These are phyloP conservation scores for Lophochroa leadbeateri DNA, from an alignment of 2,113 vertebrate genomes.

Conservation along the genomic window DNA sequence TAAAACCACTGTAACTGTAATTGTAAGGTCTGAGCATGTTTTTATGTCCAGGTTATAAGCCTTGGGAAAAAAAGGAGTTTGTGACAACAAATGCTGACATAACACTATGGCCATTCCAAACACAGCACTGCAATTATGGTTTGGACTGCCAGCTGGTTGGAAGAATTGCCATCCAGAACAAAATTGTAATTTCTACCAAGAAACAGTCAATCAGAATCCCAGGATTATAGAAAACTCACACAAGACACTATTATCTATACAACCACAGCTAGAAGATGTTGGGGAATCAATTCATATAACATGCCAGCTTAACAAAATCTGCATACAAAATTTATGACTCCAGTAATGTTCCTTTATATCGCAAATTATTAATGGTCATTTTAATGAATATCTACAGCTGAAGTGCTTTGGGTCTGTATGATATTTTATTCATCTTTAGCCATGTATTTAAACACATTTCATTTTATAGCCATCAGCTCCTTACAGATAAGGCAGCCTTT, in stretches of 20 bases:
- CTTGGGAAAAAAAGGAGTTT: background rate
- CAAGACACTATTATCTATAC: conserved; percentile 77
- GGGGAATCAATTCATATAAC: conserved; percentile 81
- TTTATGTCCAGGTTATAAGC: background rate
- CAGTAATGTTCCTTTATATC: conserved; percentile 82
- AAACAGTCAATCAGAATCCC: conserved; percentile 73
- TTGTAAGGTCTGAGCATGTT: background rate
- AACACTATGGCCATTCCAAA: conserved; percentile 24
- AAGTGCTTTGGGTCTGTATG: conserved; percentile 75
- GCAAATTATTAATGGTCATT: conserved; percentile 85
- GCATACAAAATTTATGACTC: conserved; percentile 85
- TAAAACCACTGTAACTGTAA: background rate
- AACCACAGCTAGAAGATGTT: conserved; percentile 76
- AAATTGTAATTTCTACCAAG: conserved; percentile 54
- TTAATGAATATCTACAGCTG: conserved; percentile 85
- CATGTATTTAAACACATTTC: conserved; percentile 73
- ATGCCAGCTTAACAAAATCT: conserved; percentile 84
- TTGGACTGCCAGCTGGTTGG: conserved; percentile 28
- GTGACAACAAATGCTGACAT: conserved; percentile 43
- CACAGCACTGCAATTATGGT: conserved; percentile 42
- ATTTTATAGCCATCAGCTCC: conserved; percentile 74
- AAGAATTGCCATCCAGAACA: conserved; percentile 55
- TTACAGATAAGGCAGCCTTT: conserved; percentile 66
- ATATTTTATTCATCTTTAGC: conserved; percentile 79
- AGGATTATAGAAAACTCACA: conserved; percentile 69